phyloP scores from a whole-genome alignment of 2,888 invertebrate species.

The Pelosia muscerda region DNA sequence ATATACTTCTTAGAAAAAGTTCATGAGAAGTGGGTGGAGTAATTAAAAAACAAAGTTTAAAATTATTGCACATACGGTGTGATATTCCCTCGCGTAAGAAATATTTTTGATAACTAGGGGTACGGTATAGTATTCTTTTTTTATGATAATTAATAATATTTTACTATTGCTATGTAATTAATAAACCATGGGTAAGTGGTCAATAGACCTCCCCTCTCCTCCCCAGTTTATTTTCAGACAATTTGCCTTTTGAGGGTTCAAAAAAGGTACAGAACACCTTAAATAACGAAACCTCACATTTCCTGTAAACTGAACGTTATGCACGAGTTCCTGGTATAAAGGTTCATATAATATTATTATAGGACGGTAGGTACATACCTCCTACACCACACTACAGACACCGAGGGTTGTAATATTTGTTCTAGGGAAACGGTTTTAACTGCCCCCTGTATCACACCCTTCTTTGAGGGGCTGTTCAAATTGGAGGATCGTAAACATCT shows the following conservation, averaged over 20 bases:
- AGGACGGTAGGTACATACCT: slow-evolving; percentile 1
- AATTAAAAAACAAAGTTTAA: no score
- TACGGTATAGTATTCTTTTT: no score
- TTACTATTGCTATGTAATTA: no score
- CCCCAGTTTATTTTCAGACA: no score
- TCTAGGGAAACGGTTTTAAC: slow-evolving; percentile 17
- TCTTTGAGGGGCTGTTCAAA: slow-evolving; percentile 14
- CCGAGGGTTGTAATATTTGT: slow-evolving; percentile 17
- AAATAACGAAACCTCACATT: not conserved
- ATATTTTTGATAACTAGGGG: no score
- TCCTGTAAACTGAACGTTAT: not conserved
- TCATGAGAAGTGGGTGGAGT: no score
- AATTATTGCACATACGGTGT: no score
- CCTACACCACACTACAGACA: slow-evolving; percentile 4
- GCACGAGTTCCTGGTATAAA: slow-evolving; percentile 1
- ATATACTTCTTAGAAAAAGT: no score
- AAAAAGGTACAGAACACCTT: not conserved
- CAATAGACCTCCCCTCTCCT: no score
- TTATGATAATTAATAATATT: no score
- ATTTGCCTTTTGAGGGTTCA: not conserved
- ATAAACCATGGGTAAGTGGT: no score
- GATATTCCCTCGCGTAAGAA: no score
- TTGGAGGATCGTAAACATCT: not conserved
- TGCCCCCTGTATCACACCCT: slow-evolving; percentile 13
- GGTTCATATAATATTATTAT: slow-evolving; percentile 19